Base-by-base conservation (phyloP, 1,140 invertebrate genomes). In the Tetramorium alpestre region DNA sequence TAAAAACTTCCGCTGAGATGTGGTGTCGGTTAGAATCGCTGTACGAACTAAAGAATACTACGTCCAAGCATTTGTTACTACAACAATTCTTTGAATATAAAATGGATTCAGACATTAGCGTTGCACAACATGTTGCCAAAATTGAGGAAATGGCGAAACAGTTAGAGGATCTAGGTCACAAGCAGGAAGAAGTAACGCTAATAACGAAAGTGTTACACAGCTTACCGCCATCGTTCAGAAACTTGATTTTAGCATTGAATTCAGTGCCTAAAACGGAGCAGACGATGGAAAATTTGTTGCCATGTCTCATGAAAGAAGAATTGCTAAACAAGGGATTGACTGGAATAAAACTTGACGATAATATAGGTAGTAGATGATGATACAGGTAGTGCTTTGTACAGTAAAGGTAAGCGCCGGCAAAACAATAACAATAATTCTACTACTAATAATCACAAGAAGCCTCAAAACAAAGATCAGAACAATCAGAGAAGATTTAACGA, bases 171-270 rank as follows among this genome's bases (percentile, higher is more conserved):
- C 28, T 64, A 1, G 22, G 11, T 51, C 47, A 72, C 4, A 72
- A 72, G 3, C 69, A 72, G n/a, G 69, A 72, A 3, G 69, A 72
- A 54, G 69, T 28, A 1, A 28, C 69, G 3, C 22, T 51, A 28
- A 18, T 72, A 51, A 72, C 69, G 0, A 72, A 72, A 16, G 69
- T 72, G 16, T 13, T 72, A 7, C 69, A 72, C 41, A 72, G 69
- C 4, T 54, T 72, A 28, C 69, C 47, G 2, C 4, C 44, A 16
- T 51, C 25, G 1, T 72, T 51, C 2, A 72, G 47, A 72, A 72
- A 72, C 16, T 72, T 72, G 5, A 51, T 72, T 54, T 25, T 22
- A 72, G 69, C 69, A 18, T 72, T 22, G 69, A 47, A 72, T 16
- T 72, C 69, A 38, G 22, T 72, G 16, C 67, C 69, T 72, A 47